These are phyloP conservation scores for Lutjanus erythropterus DNA, from an alignment of 2,113 vertebrate species.

Conservation along the genomic window DNA sequence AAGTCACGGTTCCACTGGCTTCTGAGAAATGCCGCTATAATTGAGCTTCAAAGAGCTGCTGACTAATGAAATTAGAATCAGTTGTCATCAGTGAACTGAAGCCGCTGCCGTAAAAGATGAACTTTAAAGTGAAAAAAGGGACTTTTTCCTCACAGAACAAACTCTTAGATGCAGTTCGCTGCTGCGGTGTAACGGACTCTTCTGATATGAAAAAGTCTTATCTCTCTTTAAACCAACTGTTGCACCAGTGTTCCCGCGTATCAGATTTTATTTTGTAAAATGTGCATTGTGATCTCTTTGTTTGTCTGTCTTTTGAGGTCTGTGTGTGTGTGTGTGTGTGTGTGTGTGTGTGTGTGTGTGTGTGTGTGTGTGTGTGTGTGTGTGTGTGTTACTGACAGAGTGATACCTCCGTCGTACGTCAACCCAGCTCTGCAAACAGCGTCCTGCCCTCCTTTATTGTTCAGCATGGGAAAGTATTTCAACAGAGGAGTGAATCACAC, in stretches of 20 bases:
- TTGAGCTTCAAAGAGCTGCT: neutral
- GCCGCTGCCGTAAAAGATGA: neutral
- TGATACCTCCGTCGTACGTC: conserved; percentile 16
- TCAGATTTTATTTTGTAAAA: neutral
- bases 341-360: conserved; percentile 4
- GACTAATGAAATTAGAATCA: neutral
- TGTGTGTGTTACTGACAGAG: conserved; percentile 18
- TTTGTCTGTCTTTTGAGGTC: neutral
- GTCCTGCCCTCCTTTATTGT: conserved; percentile 51
- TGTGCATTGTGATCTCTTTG: neutral
- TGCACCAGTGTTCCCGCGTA: neutral
- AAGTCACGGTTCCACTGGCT: neutral
- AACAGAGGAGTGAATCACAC: conserved; percentile 36
- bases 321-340: conserved; percentile 13
- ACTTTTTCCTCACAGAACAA: neutral
- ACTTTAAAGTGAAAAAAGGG: neutral
- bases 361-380: conserved; percentile 17
- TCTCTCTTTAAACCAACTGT: neutral
- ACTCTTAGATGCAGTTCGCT: neutral
- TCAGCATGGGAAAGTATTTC: conserved; percentile 65
- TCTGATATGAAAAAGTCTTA: neutral
- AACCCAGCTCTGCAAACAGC: conserved; percentile 33
- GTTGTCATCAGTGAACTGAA: conserved; percentile 7
- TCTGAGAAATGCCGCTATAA: neutral
- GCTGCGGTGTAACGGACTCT: neutral